These are phyloP conservation scores for Coronaproctus castanopsis DNA, from an alignment of 2,888 invertebrate species.

Conservation along the genomic window DNA sequence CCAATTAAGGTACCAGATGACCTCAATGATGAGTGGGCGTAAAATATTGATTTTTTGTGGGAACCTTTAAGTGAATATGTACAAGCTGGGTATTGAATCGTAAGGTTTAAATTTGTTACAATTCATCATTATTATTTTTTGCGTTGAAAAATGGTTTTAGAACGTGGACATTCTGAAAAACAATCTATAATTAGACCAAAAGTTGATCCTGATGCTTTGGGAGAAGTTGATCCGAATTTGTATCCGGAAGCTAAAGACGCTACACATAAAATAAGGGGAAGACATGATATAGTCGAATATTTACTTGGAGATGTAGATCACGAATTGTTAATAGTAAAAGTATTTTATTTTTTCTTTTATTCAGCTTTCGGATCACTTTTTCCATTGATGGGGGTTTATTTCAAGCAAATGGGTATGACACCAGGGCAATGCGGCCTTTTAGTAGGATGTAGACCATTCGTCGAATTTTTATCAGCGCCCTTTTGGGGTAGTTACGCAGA, in stretches of 20 bases:
- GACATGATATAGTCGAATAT: constrained; percentile 62
- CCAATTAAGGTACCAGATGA: too few relatives aligned
- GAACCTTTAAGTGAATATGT: too few relatives aligned
- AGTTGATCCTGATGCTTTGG: constrained; percentile 61
- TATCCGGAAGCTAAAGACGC: constrained; percentile 74
- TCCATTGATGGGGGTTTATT: constrained; percentile 95
- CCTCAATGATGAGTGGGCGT: too few relatives aligned
- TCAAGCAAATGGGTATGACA: constrained; percentile 99
- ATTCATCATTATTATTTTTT: too few relatives aligned
- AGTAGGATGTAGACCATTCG: constrained; percentile 90
- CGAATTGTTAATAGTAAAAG: constrained; percentile 82
- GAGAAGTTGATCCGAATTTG: constrained; percentile 58
- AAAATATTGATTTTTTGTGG: too few relatives aligned
- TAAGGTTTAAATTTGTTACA: too few relatives aligned
- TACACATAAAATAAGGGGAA: constrained; percentile 73
- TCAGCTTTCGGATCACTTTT: constrained; percentile 96
- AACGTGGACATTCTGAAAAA: neutral
- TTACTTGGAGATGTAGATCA: constrained; percentile 62
- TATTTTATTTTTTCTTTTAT: constrained; percentile 98
- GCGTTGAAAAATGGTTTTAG: neutral
- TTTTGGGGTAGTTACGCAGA: constrained; percentile 96
- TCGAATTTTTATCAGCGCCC: constrained; percentile 90
- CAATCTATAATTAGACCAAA: constrained; percentile 34
- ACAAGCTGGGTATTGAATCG: too few relatives aligned
- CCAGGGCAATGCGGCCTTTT: constrained; percentile 81